Percentiles rank a stretch among this genome's conserved stretches.
Evolutionary conservation across 2,113 vertebrate genomes (phyloP).

Genomic region (Vimba vimba): DNA sequence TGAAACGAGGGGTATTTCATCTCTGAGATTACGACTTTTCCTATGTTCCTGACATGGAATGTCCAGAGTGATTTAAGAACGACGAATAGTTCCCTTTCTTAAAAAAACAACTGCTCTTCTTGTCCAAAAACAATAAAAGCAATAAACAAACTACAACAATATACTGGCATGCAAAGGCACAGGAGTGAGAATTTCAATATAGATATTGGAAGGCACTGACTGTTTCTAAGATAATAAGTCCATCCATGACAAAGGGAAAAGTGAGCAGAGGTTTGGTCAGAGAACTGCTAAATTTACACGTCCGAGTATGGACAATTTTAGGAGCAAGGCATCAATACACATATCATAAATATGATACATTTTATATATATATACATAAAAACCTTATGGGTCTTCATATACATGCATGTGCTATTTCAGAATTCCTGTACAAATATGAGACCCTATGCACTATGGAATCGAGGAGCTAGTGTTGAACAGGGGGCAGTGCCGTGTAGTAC

Average conservation of each 20-base stretch:
- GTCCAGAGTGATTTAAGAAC: background rate
- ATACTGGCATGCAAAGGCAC: constrained; percentile 30
- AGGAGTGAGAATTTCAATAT: background rate
- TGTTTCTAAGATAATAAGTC: constrained; percentile 6
- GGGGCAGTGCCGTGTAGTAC: constrained; percentile 45
- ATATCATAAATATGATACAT: background rate
- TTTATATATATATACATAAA: background rate
- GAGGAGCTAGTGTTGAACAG: constrained; percentile 40
- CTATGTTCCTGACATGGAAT: constrained; percentile 6
- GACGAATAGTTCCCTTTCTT: constrained; percentile 8
- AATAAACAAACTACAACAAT: background rate
- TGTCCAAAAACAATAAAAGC: constrained; percentile 24
- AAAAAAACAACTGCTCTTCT: background rate
- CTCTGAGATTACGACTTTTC: background rate
- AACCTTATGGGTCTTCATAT: constrained; percentile 39
- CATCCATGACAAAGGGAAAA: constrained; percentile 26
- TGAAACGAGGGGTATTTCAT: background rate
- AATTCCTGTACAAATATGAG: background rate
- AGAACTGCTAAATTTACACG: background rate
- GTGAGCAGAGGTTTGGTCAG: background rate
- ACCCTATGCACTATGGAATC: background rate
- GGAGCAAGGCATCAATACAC: constrained; percentile 27
- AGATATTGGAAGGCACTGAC: constrained; percentile 5
- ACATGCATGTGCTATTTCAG: constrained; percentile 28
- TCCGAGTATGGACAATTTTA: constrained; percentile 14